Evolutionary conservation across 2,113 vertebrate genomes (phyloP).

Genomic region (Cervus canadensis): DNA sequence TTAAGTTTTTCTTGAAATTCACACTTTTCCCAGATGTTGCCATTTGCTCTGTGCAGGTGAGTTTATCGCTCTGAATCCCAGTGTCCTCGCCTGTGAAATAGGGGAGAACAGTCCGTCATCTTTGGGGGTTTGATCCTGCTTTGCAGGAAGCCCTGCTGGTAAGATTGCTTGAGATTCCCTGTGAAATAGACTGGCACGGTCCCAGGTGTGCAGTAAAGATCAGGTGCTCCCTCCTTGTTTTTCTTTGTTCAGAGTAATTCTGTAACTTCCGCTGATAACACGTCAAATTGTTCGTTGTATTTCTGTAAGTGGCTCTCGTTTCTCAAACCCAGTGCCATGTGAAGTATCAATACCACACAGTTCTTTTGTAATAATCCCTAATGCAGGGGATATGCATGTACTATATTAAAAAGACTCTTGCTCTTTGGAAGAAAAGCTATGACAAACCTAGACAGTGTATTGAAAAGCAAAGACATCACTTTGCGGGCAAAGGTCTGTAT

Average conservation of each 20-base stretch:
- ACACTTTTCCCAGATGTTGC: neutral
- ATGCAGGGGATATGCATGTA: neutral
- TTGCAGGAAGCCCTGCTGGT: neutral
- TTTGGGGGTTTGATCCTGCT: neutral
- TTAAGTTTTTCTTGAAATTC: neutral
- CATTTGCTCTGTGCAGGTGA: neutral
- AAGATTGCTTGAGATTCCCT: fast-evolving
- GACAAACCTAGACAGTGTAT: neutral
- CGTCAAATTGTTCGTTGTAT: neutral
- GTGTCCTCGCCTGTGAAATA: neutral
- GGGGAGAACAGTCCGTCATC: fast-evolving
- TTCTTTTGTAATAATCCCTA: neutral
- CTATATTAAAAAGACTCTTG: neutral
- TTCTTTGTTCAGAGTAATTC: neutral
- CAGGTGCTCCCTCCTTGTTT: neutral
- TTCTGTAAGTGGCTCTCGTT: neutral
- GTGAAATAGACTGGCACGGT: neutral
- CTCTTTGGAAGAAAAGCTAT: neutral
- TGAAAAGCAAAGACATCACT: neutral
- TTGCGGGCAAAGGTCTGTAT: neutral
- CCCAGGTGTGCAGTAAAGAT: no score
- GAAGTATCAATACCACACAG: neutral
- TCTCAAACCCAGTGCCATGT: neutral
- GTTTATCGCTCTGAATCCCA: neutral
- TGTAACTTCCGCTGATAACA: neutral